Conservation (phyloP, 2,113 vertebrate genomes). For the Hyperoodon ampullatus region DNA sequence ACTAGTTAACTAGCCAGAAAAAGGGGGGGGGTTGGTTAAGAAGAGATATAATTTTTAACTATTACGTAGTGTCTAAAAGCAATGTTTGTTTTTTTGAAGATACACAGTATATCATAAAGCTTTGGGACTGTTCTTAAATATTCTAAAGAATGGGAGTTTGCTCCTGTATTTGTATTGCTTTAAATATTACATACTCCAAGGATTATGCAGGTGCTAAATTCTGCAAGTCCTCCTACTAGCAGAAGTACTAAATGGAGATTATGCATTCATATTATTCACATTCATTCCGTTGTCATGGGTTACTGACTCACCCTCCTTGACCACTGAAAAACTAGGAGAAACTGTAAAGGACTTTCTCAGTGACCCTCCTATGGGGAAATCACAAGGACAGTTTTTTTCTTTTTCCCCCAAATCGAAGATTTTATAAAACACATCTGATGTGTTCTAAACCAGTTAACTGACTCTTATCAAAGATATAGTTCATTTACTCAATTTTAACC, state of each 20-base stretch:
- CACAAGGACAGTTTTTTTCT: slow-evolving; percentile 14
- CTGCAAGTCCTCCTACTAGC: not conserved
- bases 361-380: not conserved
- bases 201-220: not conserved
- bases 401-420: not conserved
- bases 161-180: slow-evolving; percentile 22
- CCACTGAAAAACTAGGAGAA: not conserved
- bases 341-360: not conserved
- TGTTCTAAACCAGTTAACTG: not conserved
- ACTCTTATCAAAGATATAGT: not conserved
- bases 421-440: not conserved
- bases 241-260: not conserved
- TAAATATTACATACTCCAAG: not conserved
- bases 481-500: not conserved
- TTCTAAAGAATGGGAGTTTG: slow-evolving; percentile 19
- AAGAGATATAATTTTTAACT: slow-evolving; percentile 64
- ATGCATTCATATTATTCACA: not conserved
- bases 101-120: slow-evolving; percentile 26
- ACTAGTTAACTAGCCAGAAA: slow-evolving; percentile 62
- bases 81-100: slow-evolving; percentile 21
- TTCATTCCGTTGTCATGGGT: not conserved
- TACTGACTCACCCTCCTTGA: not conserved
- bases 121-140: slow-evolving; percentile 57
- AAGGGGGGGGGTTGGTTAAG: slow-evolving; percentile 1
- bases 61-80: not conserved